Percentiles rank a stretch among this genome's conserved stretches.
phyloP scores from a whole-genome alignment of 2,797 vertebrate genomes.

The Chaetodon trifasciatus region DNA sequence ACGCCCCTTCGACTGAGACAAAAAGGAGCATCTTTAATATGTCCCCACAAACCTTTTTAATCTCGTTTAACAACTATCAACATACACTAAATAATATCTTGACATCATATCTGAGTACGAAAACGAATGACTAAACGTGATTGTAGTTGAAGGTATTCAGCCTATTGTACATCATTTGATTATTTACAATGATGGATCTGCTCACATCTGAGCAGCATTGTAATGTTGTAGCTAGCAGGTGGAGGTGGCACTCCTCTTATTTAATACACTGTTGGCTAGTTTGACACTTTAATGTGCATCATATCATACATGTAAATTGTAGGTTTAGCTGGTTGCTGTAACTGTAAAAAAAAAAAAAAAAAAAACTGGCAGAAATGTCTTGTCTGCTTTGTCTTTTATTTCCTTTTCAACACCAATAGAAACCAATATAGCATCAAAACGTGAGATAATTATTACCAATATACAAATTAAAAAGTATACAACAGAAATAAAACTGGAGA shows the following conservation, averaged over 20 bases:
- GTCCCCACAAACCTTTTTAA: too few species aligned
- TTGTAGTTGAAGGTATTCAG: too few species aligned
- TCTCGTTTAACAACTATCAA: too few species aligned
- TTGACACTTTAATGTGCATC: background rate
- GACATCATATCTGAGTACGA: too few species aligned
- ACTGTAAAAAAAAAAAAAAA: background rate
- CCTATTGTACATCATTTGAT: too few species aligned
- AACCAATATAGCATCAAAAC: conserved; percentile 88
- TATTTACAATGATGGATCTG: background rate
- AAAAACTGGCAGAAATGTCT: background rate
- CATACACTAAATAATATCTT: too few species aligned
- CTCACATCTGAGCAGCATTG: background rate
- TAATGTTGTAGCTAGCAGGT: background rate
- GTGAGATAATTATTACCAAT: conserved; percentile 74
- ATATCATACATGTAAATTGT: background rate
- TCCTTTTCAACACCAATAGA: conserved; percentile 80
- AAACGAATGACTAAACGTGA: too few species aligned
- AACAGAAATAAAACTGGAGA: conserved; percentile 65
- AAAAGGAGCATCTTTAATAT: too few species aligned
- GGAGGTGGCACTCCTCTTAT: background rate
- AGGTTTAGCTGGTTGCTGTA: background rate
- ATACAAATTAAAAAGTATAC: conserved; percentile 79
- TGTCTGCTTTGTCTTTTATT: conserved; percentile 67
- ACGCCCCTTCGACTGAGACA: too few species aligned
- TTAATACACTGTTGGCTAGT: background rate